Conservation (phyloP, 2,113 vertebrate species). For the Lamprotornis superbus region DNA sequence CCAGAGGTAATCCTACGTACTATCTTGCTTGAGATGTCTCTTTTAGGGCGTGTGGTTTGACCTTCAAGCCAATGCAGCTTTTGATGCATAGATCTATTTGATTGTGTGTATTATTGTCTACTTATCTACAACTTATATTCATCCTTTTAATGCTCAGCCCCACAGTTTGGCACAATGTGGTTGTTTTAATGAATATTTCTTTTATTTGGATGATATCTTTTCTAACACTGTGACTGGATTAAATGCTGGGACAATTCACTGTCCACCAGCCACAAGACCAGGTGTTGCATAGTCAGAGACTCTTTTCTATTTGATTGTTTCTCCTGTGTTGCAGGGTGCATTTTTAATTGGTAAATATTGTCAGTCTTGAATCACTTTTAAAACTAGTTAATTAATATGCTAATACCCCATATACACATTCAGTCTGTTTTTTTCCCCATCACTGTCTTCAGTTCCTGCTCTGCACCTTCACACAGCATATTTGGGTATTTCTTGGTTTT, state of each 20-base stretch:
- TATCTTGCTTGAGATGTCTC: background rate
- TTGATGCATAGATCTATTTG: background rate
- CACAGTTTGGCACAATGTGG: background rate
- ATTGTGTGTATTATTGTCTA: background rate
- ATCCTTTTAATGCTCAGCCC: background rate
- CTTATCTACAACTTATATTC: background rate
- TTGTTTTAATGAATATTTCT: background rate
- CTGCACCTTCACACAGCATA: fast-evolving
- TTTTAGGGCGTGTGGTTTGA: background rate
- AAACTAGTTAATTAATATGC: background rate
- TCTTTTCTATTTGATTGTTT: background rate
- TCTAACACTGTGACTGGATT: background rate
- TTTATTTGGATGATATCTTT: background rate
- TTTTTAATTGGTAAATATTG: background rate
- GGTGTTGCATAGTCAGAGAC: background rate
- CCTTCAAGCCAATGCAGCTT: background rate
- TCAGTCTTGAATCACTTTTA: background rate
- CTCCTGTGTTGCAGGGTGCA: background rate
- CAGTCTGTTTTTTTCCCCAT: background rate
- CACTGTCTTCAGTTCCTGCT: background rate
- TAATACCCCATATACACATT: background rate
- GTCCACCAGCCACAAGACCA: background rate
- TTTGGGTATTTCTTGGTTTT: background rate
- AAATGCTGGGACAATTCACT: background rate
- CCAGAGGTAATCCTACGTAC: background rate